Evolutionary conservation across 2,888 invertebrate species (phyloP).

Genomic region (Lumbricus terrestris): DNA sequence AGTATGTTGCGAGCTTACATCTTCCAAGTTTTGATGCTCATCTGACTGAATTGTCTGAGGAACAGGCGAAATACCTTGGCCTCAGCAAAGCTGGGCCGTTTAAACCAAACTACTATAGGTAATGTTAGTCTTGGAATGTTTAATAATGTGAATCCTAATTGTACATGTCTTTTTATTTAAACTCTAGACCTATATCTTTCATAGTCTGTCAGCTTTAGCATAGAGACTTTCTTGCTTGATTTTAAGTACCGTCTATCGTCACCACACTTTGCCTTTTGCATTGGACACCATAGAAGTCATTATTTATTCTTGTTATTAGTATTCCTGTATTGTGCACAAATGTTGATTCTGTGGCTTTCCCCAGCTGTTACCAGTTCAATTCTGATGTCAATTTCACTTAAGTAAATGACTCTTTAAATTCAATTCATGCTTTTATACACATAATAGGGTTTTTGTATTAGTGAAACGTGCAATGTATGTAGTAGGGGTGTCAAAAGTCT

Average conservation of each 20-base stretch:
- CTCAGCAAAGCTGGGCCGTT: conserved; percentile 96
- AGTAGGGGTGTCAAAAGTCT: no score
- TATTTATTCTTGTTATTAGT: no score
- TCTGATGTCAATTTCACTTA: no score
- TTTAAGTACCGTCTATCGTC: not conserved
- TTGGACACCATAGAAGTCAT: not conserved
- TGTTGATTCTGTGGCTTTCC: no score
- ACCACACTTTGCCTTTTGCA: not conserved
- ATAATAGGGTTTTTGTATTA: not conserved
- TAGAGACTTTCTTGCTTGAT: not conserved
- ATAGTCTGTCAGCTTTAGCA: not conserved
- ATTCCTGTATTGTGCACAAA: no score
- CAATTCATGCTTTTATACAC: not conserved
- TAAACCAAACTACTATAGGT: conserved; percentile 90
- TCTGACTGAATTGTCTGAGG: conserved; percentile 89
- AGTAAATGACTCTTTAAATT: no score
- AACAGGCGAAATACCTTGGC: conserved; percentile 95
- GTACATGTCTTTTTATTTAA: not conserved
- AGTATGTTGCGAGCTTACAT: conserved; percentile 95
- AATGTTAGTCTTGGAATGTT: not conserved
- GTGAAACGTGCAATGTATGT: no score
- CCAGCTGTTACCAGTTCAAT: no score
- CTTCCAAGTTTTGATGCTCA: conserved; percentile 96
- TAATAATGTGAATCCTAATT: not conserved
- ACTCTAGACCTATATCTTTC: not conserved